A percentile compares a stretch with the other conserved stretches of the same genome.
These are phyloP conservation scores for Xyrichtys novacula DNA, from an alignment of 2,797 vertebrate species.

Conservation along the genomic window DNA sequence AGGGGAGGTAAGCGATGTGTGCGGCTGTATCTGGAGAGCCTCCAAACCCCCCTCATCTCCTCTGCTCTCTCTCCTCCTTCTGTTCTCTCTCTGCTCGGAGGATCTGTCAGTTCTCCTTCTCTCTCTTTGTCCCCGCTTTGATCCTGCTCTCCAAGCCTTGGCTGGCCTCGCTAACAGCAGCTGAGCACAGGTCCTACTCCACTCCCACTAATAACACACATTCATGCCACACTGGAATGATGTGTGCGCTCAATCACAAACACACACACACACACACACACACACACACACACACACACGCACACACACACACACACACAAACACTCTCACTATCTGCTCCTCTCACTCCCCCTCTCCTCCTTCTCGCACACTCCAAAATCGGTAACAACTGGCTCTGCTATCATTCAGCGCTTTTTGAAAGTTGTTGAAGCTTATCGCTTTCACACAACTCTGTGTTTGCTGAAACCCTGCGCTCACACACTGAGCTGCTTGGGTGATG, in stretches of 20 bases:
- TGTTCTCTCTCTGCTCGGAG: conserved; percentile 80
- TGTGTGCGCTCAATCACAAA: conserved; percentile 34
- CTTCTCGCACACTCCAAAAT: conserved; percentile 60
- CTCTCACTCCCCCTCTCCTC: conserved; percentile 55
- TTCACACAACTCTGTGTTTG: conserved; percentile 56
- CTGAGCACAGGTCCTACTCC: conserved; percentile 82
- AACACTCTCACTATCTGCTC: conserved; percentile 44
- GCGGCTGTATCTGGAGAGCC: conserved; percentile 85
- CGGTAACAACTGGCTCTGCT: conserved; percentile 60
- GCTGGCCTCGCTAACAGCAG: conserved; percentile 82
- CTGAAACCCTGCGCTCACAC: conserved; percentile 54
- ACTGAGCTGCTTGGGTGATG: conserved; percentile 50
- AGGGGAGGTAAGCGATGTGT: conserved; percentile 81
- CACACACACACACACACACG: conserved; percentile 38
- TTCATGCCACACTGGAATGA: conserved; percentile 63
- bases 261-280: conserved; percentile 22
- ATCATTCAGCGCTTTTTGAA: conserved; percentile 63
- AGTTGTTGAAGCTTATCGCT: conserved; percentile 64
- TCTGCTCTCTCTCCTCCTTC: conserved; percentile 75
- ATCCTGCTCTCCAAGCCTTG: conserved; percentile 82
- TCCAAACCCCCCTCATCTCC: conserved; percentile 82
- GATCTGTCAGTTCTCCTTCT: conserved; percentile 82
- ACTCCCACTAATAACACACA: conserved; percentile 82
- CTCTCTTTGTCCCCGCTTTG: conserved; percentile 84
- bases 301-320: conserved; percentile 35